Base-by-base conservation (phyloP, 2,113 vertebrate genomes). In the Rhinichthys klamathensis region DNA sequence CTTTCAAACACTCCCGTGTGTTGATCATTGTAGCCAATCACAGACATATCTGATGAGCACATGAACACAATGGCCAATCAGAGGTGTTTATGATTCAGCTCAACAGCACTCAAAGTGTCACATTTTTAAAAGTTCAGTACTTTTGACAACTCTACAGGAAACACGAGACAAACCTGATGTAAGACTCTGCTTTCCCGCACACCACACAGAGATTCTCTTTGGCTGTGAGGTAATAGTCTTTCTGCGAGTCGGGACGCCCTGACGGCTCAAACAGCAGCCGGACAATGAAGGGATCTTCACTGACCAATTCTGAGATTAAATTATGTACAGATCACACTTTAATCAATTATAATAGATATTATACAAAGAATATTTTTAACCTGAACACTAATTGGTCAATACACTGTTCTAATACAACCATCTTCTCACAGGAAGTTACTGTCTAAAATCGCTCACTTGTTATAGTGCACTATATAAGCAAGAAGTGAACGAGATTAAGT, bases 181-280 rank as follows among this genome's bases (percentile, higher is more conserved):
- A 99, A 70, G 98, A 98, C 73, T 99, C 97, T 0, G 91, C 94
- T 92, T 97, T 99, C 63, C 98, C 98, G 79, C 98, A 99, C 10
- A 99, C 97, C 23, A 99, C 98, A 89, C 98, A 99, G 0, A 98
- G 92, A 80, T 99, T 99, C 93, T 99, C 96, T 92, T 99, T 99
- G 38, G 97, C 94, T 2, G 96, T 98, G 87, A 99, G 94, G 21
- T 99, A 99, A 85, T 99, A 99, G 92, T 99, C 97, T 80, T 96
- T 95, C 63, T 97, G 95, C 9, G 98, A 98, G 83, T 99, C 98
- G 0, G 98, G 98, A 21, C 98, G 97, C 80, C 98, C 97, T 0
- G 97, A 97, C 18, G 98, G 98, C 89, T 99, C 98, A 88, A 99
- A 99, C 86, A 94, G 95, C 86, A 99, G 91, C 90, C 95, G 94